A percentile compares a stretch with the other conserved stretches of the same genome.
Evolutionary conservation across 1,140 invertebrate genomes (phyloP).

Genomic region (Choristoneura fumiferana): DNA sequence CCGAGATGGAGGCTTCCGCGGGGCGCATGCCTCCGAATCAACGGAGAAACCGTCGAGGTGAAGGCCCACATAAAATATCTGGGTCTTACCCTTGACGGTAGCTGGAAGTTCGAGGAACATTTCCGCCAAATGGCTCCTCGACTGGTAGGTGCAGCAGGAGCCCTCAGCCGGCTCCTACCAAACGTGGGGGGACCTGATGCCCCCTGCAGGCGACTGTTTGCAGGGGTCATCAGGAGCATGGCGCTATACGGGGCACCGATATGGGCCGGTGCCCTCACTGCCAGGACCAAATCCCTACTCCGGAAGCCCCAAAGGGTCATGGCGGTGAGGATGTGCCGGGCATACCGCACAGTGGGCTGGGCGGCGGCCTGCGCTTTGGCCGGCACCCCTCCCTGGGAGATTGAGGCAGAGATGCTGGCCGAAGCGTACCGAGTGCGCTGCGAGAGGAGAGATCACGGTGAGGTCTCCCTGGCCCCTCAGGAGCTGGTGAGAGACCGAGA

Average conservation of each 20-base stretch:
- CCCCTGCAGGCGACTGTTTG: conserved; percentile 9
- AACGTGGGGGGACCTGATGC: conserved; percentile 22
- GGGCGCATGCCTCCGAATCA: background rate
- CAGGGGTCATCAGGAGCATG: conserved; percentile 25
- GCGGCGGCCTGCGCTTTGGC: conserved; percentile 2
- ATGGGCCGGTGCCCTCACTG: conserved; percentile 20
- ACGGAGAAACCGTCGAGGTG: conserved; percentile 16
- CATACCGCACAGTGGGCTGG: conserved; percentile 1
- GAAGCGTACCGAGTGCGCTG: background rate
- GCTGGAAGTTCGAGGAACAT: conserved; percentile 20
- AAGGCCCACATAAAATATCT: conserved; percentile 27
- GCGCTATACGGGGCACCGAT: conserved; percentile 29
- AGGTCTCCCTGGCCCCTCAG: background rate
- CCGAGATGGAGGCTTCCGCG: background rate
- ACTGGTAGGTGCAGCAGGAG: conserved; percentile 8
- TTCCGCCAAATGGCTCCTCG: conserved; percentile 21
- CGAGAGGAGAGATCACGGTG: background rate
- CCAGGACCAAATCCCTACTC: conserved; percentile 8
- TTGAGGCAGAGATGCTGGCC: conserved; percentile 1
- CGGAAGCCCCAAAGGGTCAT: conserved; percentile 25
- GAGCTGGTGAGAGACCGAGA: background rate
- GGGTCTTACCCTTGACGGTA: conserved; percentile 25
- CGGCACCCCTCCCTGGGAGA: conserved; percentile 14
- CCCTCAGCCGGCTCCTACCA: conserved; percentile 22
- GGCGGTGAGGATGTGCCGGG: conserved; percentile 17